phyloP scores from a whole-genome alignment of 2,113 vertebrate genomes.

The Dicaeum eximium region DNA sequence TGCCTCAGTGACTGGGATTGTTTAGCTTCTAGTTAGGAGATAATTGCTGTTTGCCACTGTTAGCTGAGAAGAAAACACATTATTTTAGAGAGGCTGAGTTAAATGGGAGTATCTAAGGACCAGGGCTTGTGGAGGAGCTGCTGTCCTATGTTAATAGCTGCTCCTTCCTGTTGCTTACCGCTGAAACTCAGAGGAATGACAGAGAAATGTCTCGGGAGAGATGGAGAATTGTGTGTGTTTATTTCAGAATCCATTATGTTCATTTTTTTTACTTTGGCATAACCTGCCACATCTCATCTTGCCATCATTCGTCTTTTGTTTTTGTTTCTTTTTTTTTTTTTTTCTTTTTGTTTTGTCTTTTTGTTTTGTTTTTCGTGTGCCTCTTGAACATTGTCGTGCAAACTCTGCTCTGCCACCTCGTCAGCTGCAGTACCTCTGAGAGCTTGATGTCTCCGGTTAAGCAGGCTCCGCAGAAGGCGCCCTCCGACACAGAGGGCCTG shows the following conservation, averaged over 20 bases:
- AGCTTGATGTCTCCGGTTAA: conserved; percentile 84
- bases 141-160: not conserved
- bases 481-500: conserved; percentile 84
- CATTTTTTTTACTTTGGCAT: conserved; percentile 56
- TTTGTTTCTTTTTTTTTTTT: not conserved
- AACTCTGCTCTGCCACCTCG: conserved; percentile 62
- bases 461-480: conserved; percentile 85
- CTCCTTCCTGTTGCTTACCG: not conserved
- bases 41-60: not conserved
- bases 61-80: not conserved
- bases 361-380: not conserved
- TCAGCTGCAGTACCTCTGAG: conserved; percentile 89
- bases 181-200: not conserved
- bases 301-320: conserved; percentile 50
- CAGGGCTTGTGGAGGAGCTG: not conserved
- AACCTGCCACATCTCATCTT: conserved; percentile 33
- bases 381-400: conserved; percentile 69
- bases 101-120: not conserved
- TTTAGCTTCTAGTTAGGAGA: not conserved
- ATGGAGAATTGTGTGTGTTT: conserved; percentile 11
- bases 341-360: not conserved
- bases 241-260: conserved; percentile 8
- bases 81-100: not conserved
- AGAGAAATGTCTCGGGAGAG: not conserved
- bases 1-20: not conserved